phyloP scores from a whole-genome alignment of 2,888 invertebrate species.

The Euzophera pinguis region DNA sequence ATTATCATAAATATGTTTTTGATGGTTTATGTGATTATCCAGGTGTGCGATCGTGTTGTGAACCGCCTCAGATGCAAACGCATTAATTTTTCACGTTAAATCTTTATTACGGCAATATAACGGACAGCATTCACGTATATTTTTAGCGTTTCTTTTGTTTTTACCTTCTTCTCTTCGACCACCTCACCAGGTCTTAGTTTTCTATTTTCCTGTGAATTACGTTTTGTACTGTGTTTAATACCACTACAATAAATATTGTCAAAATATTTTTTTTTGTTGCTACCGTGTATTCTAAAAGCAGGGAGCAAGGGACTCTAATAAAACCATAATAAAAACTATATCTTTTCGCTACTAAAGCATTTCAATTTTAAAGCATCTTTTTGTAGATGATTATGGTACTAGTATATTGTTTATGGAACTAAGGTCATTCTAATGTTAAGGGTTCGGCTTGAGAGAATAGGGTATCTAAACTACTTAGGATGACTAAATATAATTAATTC shows the following conservation, averaged over 20 bases:
- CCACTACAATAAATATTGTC: conserved; percentile 49
- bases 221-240: conserved; percentile 73
- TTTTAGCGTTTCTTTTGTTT: conserved; percentile 58
- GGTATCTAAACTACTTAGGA: conserved; percentile 59
- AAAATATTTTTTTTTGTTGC: conserved; percentile 44
- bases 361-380: conserved; percentile 53
- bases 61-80: conserved; percentile 70
- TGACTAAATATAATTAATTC: conserved; percentile 33
- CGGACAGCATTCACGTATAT: conserved; percentile 72
- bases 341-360: conserved; percentile 56
- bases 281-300: conserved; percentile 59
- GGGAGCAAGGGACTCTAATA: conserved; percentile 60
- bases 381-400: conserved; percentile 47
- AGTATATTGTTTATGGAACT: conserved; percentile 48
- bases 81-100: conserved; percentile 68
- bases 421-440: conserved; percentile 62
- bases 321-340: conserved; percentile 52
- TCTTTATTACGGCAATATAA: conserved; percentile 71
- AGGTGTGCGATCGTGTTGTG: conserved; percentile 48
- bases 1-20: conserved; percentile 11
- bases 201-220: conserved; percentile 87
- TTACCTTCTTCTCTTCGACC: conserved; percentile 96
- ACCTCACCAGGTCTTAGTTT: conserved; percentile 97
- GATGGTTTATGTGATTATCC: conserved; percentile 59
- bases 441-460: conserved; percentile 78